A percentile compares a stretch with the other conserved stretches of the same genome.
phyloP scores from a whole-genome alignment of 2,113 vertebrate species.

The Otis tarda region DNA sequence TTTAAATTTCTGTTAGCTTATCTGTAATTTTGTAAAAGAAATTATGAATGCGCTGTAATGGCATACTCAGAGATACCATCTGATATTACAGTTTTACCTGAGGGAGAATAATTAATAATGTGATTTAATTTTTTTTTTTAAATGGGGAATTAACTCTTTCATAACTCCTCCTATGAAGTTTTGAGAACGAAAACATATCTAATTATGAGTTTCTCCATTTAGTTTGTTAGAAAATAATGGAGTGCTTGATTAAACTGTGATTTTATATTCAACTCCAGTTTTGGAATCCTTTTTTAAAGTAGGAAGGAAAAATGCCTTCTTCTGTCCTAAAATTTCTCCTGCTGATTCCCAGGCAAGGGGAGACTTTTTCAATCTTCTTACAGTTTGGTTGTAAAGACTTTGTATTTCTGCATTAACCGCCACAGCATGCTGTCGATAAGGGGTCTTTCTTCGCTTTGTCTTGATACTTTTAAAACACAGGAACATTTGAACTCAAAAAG shows the following conservation, averaged over 20 bases:
- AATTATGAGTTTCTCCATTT: not conserved
- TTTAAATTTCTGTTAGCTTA: constrained; percentile 41
- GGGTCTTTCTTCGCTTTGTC: constrained; percentile 22
- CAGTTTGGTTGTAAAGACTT: constrained; percentile 24
- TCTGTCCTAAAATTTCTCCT: not conserved
- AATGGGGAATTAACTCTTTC: constrained; percentile 24
- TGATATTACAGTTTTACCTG: not conserved
- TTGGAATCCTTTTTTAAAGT: not conserved
- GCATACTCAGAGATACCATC: not conserved
- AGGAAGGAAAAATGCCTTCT: not conserved
- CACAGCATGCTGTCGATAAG: not conserved
- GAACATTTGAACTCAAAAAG: constrained; percentile 33
- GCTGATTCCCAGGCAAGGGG: not conserved
- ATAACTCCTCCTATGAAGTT: not conserved
- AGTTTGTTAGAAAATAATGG: not conserved
- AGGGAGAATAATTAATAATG: constrained; percentile 1
- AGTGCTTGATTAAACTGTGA: not conserved
- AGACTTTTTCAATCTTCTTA: constrained; percentile 15
- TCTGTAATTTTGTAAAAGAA: not conserved
- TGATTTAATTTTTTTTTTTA: not conserved
- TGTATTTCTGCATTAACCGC: constrained; percentile 10
- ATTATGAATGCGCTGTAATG: not conserved
- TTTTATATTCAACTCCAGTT: not conserved
- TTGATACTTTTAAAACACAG: constrained; percentile 56
- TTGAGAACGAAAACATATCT: not conserved